These are phyloP conservation scores for Marmota monax DNA, from an alignment of 2,113 vertebrate species.

Conservation along the genomic window DNA sequence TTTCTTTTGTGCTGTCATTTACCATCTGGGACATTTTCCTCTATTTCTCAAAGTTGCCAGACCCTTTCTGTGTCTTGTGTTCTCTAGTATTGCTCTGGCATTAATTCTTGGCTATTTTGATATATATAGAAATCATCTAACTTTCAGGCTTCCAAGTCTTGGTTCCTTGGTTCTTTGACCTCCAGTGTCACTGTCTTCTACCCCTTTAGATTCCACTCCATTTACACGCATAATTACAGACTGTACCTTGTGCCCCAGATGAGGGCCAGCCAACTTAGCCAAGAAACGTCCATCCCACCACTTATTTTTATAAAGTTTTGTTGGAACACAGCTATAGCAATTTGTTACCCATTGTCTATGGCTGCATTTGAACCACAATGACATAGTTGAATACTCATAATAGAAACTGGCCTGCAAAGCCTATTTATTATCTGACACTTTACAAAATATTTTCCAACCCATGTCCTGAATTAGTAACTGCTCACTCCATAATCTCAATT, in stretches of 20 bases:
- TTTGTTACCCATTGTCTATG: neutral
- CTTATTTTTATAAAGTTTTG: conserved; percentile 7
- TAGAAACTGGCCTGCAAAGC: neutral
- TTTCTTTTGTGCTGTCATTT: neutral
- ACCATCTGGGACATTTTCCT: neutral
- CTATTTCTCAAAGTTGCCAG: neutral
- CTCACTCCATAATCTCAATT: neutral
- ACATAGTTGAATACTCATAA: neutral
- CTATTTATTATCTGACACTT: neutral
- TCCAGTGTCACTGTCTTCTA: neutral
- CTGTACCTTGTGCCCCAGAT: neutral
- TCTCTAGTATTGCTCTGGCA: neutral
- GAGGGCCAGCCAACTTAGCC: neutral
- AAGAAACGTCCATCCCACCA: neutral
- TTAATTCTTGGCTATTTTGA: neutral
- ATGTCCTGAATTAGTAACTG: neutral
- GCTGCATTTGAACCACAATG: neutral
- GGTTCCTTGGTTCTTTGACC: neutral
- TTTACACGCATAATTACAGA: neutral
- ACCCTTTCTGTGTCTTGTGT: neutral
- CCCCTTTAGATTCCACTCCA: neutral
- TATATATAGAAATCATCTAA: neutral
- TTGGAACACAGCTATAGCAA: neutral
- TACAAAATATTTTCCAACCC: neutral
- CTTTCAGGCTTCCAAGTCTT: neutral